These are phyloP conservation scores for Sialis lutaria DNA, from an alignment of 2,888 invertebrate genomes.

Conservation along the genomic window DNA sequence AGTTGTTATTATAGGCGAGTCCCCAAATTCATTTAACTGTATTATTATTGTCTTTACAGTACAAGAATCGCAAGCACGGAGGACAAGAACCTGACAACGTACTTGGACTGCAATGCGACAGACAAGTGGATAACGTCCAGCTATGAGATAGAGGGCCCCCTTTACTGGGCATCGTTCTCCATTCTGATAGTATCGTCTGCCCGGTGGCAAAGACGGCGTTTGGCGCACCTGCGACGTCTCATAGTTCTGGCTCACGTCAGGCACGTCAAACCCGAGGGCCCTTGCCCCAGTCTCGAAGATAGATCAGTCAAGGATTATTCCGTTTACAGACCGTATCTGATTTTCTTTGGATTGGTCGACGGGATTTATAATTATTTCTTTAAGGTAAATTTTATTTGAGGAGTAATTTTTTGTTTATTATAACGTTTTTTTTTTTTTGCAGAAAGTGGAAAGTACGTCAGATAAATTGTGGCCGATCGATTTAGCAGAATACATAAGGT, in stretches of 20 bases:
- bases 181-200: conserved; percentile 59
- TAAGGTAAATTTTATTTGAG: conserved; percentile 39
- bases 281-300: conserved; percentile 32
- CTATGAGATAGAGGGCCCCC: conserved; percentile 81
- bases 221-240: conserved; percentile 59
- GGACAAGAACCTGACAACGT: conserved; percentile 55
- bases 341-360: conserved; percentile 75
- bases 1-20: conserved; percentile 23
- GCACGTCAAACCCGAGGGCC: conserved; percentile 43
- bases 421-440: conserved; percentile 10
- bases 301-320: conserved; percentile 44
- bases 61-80: conserved; percentile 62
- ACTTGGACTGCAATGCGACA: conserved; percentile 42
- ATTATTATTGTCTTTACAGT: conserved; percentile 21
- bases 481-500: conserved; percentile 82
- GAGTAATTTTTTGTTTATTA: not conserved
- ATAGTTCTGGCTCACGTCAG: conserved; percentile 65
- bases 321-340: conserved; percentile 70
- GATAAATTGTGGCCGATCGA: conserved; percentile 80
- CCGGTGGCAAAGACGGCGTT: conserved; percentile 56
- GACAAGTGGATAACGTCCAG: conserved; percentile 62
- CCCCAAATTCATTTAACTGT: not conserved
- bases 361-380: conserved; percentile 72
- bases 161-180: conserved; percentile 74
- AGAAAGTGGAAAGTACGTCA: conserved; percentile 48